Conservation (phyloP, 1,140 invertebrate species). For the Oncopodura yosiiana region DNA sequence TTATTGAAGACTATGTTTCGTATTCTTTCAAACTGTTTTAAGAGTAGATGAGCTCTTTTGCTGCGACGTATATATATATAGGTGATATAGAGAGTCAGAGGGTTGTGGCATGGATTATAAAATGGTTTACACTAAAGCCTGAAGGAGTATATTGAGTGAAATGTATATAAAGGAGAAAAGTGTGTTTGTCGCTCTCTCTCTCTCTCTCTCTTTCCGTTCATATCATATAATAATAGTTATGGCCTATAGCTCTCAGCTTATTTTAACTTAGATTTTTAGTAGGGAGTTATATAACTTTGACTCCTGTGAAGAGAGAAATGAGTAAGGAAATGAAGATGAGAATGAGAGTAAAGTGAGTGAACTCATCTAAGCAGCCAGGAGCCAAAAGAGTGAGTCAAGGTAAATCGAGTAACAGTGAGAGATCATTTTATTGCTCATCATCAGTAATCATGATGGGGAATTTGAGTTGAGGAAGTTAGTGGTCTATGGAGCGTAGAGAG, state of each 20-base stretch:
- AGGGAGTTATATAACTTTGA: no score
- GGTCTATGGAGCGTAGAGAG: slow-evolving; percentile 18
- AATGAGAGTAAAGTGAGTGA: not conserved
- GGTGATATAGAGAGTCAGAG: not conserved
- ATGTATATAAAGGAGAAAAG: no score
- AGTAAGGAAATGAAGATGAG: slow-evolving; percentile 14
- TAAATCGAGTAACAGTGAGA: slow-evolving; percentile 23
- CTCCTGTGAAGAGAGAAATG: slow-evolving; percentile 7
- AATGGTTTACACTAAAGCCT: no score
- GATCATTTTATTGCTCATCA: slow-evolving; percentile 31
- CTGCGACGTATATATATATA: not conserved
- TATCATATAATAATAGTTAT: no score
- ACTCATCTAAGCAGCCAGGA: not conserved
- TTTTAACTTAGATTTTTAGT: no score
- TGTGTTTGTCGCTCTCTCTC: no score
- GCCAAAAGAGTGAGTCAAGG: slow-evolving; percentile 15
- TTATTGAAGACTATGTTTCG: slow-evolving; percentile 27
- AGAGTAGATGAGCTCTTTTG: slow-evolving; percentile 3
- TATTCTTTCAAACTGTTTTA: not conserved
- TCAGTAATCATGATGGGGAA: slow-evolving; percentile 26
- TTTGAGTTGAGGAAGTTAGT: slow-evolving; percentile 22
- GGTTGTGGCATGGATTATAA: not conserved
- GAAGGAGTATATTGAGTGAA: no score
- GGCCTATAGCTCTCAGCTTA: no score
- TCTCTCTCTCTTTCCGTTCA: no score